Conservation (phyloP, 2,797 vertebrate genomes). For the Arnoldichthys spilopterus region DNA sequence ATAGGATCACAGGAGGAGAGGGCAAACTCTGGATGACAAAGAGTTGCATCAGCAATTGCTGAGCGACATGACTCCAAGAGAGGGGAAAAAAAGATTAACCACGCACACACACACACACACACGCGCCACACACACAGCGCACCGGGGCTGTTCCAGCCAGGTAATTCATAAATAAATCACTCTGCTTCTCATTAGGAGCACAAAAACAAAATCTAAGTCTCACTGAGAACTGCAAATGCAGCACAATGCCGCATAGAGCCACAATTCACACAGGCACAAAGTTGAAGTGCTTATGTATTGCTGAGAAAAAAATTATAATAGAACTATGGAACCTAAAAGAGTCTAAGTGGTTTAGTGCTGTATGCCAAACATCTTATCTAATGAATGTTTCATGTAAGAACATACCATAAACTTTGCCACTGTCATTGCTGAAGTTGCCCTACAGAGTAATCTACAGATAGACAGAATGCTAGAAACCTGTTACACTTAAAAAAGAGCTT, state of each 20-base stretch:
- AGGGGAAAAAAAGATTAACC: conserved; percentile 51
- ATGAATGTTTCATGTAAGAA: too few species aligned
- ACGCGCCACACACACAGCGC: conserved; percentile 61
- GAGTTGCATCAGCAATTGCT: conserved; percentile 85
- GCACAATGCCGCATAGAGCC: conserved; percentile 61
- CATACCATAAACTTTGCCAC: background rate
- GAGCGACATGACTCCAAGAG: conserved; percentile 81
- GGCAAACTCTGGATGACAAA: conserved; percentile 84
- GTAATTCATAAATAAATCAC: conserved; percentile 85
- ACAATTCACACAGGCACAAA: conserved; percentile 42
- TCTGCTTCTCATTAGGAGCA: conserved; percentile 77
- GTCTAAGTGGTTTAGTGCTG: too few species aligned
- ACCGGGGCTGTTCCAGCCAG: conserved; percentile 77
- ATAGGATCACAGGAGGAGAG: conserved; percentile 79
- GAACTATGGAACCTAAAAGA: background rate
- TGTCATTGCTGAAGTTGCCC: background rate
- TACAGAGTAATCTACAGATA: too few species aligned
- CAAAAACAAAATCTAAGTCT: conserved; percentile 71
- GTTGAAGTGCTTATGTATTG: conserved; percentile 20
- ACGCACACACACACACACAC: conserved; percentile 25
- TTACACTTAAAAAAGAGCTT: background rate
- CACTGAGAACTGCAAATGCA: conserved; percentile 74
- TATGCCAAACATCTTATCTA: background rate
- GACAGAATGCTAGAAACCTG: background rate
- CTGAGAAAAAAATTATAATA: conserved; percentile 11